These are phyloP conservation scores for Xenus cinereus DNA, from an alignment of 2,113 vertebrate genomes.

Conservation along the genomic window DNA sequence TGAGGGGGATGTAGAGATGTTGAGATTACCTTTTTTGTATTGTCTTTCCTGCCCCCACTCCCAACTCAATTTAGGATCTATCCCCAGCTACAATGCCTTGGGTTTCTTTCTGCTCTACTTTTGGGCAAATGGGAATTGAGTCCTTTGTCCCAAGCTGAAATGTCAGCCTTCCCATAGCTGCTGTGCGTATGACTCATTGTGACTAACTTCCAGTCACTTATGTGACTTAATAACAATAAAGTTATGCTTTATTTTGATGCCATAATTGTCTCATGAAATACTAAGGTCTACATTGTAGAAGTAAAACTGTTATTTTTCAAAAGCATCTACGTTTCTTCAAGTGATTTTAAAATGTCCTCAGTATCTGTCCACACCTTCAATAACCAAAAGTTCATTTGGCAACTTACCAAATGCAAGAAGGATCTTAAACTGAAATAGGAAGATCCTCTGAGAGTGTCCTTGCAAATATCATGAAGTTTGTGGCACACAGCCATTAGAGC, in stretches of 20 bases:
- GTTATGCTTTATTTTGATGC: neutral
- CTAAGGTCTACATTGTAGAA: neutral
- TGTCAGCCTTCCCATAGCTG: neutral
- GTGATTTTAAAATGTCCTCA: neutral
- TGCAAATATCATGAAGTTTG: neutral
- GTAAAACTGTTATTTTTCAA: neutral
- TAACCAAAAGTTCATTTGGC: neutral
- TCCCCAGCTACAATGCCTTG: neutral
- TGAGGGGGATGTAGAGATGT: accelerated
- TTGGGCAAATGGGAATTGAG: neutral
- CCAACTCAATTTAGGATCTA: neutral
- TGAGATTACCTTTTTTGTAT: neutral
- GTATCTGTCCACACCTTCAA: neutral
- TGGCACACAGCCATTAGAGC: neutral
- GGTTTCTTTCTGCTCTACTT: neutral
- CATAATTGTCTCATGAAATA: neutral
- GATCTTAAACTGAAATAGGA: neutral
- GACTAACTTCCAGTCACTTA: neutral
- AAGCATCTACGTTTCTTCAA: neutral
- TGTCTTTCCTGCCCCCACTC: neutral
- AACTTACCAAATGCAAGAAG: neutral
- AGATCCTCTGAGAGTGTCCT: neutral
- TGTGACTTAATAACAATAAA: neutral
- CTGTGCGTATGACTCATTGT: no score
- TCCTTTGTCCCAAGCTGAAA: neutral